phyloP scores from a whole-genome alignment of 2,888 invertebrate genomes.

The Autographa gamma region DNA sequence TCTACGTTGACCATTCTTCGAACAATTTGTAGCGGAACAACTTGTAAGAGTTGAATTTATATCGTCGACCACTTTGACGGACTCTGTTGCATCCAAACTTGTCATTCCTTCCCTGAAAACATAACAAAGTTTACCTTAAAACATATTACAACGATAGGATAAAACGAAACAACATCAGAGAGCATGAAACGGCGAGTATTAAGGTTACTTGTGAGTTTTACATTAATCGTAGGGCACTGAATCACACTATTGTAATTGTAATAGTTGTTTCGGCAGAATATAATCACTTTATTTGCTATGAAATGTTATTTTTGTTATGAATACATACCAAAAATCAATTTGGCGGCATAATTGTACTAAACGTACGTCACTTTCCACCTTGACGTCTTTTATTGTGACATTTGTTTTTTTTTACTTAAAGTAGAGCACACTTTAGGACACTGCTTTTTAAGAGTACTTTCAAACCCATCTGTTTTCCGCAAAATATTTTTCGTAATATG shows the following conservation, averaged over 20 bases:
- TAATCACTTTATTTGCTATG: neutral
- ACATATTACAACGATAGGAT: neutral
- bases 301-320: conserved; percentile 13
- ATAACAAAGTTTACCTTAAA: conserved; percentile 25
- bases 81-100: conserved; percentile 63
- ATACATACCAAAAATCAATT: conserved; percentile 68
- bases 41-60: conserved; percentile 42
- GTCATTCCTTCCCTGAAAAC: conserved; percentile 82
- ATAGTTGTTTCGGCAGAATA: neutral
- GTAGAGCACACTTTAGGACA: neutral
- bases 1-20: conserved; percentile 52
- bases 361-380: conserved; percentile 20
- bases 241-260: neutral
- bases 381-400: conserved; percentile 31
- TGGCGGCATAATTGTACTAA: conserved; percentile 68
- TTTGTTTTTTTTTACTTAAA: conserved; percentile 11
- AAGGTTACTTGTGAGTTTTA: conserved; percentile 13
- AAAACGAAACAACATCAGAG: neutral
- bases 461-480: too few species aligned
- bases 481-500: too few species aligned
- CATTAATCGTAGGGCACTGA: neutral
- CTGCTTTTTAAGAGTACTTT: neutral
- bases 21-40: conserved; percentile 45
- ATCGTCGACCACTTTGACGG: conserved; percentile 50
- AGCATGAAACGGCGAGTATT: neutral